phyloP scores from a whole-genome alignment of 2,888 invertebrate species.

The Chromoteleia sp. region DNA sequence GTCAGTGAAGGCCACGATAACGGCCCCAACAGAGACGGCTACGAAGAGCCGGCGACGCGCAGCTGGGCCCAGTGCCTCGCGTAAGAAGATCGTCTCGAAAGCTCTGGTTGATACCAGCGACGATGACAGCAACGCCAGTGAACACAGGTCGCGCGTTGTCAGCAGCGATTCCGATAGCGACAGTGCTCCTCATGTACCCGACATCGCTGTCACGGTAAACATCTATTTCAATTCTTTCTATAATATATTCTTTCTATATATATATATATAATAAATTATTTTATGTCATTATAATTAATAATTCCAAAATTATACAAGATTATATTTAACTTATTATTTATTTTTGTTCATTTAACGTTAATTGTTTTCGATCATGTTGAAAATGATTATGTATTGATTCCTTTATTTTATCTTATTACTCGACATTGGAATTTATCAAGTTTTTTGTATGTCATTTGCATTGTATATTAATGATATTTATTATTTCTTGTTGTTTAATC shows the following conservation, averaged over 20 bases:
- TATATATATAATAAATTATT: background rate
- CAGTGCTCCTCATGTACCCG: slow-evolving; percentile 60
- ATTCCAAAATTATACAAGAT: no score
- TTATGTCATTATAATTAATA: no score
- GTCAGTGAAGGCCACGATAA: slow-evolving; percentile 75
- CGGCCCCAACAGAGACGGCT: slow-evolving; percentile 32
- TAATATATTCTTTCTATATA: background rate
- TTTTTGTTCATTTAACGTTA: no score
- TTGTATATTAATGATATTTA: no score
- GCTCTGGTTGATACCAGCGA: slow-evolving; percentile 62
- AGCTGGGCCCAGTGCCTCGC: slow-evolving; percentile 43
- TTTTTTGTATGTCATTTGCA: no score
- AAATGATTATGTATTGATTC: no score
- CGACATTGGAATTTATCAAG: no score
- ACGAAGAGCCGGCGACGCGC: slow-evolving; percentile 58
- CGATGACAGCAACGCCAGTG: slow-evolving; percentile 67
- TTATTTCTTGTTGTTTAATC: background rate
- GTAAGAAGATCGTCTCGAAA: slow-evolving; percentile 50
- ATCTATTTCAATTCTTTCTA: no score
- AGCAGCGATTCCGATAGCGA: slow-evolving; percentile 84
- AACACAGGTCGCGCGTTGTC: slow-evolving; percentile 82
- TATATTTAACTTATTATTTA: no score
- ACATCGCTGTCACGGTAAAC: slow-evolving; percentile 44
- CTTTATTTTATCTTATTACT: no score
- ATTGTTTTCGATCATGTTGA: no score